These are phyloP conservation scores for Meteorus colon DNA, from an alignment of 2,888 invertebrate species.

Conservation along the genomic window DNA sequence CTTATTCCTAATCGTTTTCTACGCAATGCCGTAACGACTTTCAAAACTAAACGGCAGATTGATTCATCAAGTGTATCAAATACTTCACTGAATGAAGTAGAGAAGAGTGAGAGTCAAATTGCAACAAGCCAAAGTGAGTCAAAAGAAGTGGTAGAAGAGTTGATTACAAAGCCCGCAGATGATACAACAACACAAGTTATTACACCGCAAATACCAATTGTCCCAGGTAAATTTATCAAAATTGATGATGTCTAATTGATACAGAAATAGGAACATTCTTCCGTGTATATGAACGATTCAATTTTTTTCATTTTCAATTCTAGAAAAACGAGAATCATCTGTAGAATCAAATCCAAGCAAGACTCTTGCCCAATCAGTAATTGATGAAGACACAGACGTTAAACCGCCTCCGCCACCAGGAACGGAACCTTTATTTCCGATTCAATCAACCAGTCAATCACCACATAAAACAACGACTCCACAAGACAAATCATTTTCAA, in stretches of 20 bases:
- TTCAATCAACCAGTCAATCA: slow-evolving; percentile 57
- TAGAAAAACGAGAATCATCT: slow-evolving; percentile 55
- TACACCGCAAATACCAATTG: neutral
- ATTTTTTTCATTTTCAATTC: slow-evolving; percentile 30
- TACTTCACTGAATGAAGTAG: slow-evolving; percentile 14
- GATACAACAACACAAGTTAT: slow-evolving; percentile 8
- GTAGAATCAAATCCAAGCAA: slow-evolving; percentile 62
- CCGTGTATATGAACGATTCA: neutral
- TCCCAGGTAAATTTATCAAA: slow-evolving; percentile 18
- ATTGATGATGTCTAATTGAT: neutral
- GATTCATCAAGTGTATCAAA: slow-evolving; percentile 55
- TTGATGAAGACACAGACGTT: slow-evolving; percentile 68
- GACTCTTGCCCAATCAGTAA: slow-evolving; percentile 57
- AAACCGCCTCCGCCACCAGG: slow-evolving; percentile 71
- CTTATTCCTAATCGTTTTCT: slow-evolving; percentile 94
- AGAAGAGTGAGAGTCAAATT: slow-evolving; percentile 26
- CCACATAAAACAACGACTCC: slow-evolving; percentile 51
- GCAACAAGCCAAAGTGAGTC: neutral
- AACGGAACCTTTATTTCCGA: slow-evolving; percentile 67
- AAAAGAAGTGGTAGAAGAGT: slow-evolving; percentile 28
- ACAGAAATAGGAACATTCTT: neutral
- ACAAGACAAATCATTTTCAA: slow-evolving; percentile 51
- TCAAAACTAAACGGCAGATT: slow-evolving; percentile 80
- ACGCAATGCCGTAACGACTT: slow-evolving; percentile 90
- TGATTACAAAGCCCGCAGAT: neutral